Base-by-base conservation (phyloP, 2,888 invertebrate genomes). In the Augochlorella aurata region DNA sequence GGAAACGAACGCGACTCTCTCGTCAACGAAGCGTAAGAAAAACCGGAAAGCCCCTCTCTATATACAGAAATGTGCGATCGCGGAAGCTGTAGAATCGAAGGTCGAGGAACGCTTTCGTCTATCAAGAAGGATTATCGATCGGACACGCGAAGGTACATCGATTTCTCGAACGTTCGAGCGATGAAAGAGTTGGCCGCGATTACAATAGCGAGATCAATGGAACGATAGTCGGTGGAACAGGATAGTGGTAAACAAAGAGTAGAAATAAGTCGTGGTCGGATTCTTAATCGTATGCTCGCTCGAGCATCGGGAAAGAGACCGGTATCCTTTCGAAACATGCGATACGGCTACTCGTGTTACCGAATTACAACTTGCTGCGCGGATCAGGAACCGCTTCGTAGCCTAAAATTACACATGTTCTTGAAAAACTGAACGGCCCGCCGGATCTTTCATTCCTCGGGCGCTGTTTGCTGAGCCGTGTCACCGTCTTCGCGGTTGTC, bases 361-460 rank as follows among this genome's bases (percentile, higher is more conserved):
- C 71, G 58, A 50, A 75, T 16, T 61, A 58, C n/a, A n/a, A n/a
- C 21, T 18, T 18, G n/a, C 47, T n/a, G 14, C 29, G 14, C 18
- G 47, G 47, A 80, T 83, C 74, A 82, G 77, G 85, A 85, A 79
- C 74, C 79, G 79, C 82, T 38, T 73, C 79, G 82, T 86, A 86
- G 88, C 86, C 85, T 83, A 86, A 87, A 88, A 82, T 85, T 83
- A 77, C 80, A 81, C 66, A 86, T 81, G 68, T 71, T 83, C 73
- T 77, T 86, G 72, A 85, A 75, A 74, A 87, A 85, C 79, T 77
- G 16, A 67, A 82, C 76, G 65, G 79, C 82, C 12, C 83, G 79
- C 50, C 73, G 76, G 63, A 83, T 82, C 66, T 87, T 85, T 88
- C 83, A 89, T 91, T 90, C 90, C 73, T 90, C 90, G 21, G 87